A percentile compares a stretch with the other conserved stretches of the same genome.
Evolutionary conservation across 37 sponge, comb jelly and placozoan genomes (phyloP).

Genomic region (Beroe forskalii): DNA sequence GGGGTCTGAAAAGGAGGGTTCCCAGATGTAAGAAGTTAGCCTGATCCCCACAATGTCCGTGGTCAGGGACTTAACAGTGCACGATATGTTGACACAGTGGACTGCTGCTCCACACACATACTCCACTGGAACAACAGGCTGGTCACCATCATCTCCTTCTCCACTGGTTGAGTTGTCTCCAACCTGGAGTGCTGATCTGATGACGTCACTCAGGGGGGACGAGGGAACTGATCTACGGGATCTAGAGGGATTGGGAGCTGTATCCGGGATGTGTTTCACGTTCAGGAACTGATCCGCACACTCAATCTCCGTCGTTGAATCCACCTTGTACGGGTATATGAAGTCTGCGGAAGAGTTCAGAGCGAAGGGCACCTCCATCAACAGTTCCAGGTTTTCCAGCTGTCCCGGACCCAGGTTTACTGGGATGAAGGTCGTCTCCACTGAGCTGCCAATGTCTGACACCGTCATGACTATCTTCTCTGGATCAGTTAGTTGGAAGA

Average conservation of each 20-base stretch:
- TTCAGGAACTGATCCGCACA: not conserved
- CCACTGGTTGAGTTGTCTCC: too few species aligned
- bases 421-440: not conserved
- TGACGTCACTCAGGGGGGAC: not conserved
- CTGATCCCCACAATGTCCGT: not conserved
- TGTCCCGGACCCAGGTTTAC: slow-evolving; percentile 40
- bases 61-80: not conserved
- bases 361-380: slow-evolving; percentile 19
- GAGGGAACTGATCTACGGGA: not conserved
- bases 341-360: not conserved
- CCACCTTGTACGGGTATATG: slow-evolving; percentile 51
- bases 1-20: slow-evolving; percentile 6
- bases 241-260: not conserved
- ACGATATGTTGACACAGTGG: slow-evolving; percentile 12
- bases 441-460: not conserved
- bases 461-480: not conserved
- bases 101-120: not conserved
- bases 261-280: not conserved
- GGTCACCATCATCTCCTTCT: not conserved
- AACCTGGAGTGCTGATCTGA: not conserved
- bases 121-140: not conserved
- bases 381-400: not conserved
- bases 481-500: not conserved
- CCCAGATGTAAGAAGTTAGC: slow-evolving; percentile 47
- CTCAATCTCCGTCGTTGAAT: not conserved